Conservation (phyloP, 2,797 vertebrate genomes). For the Bucorvus abyssinicus region DNA sequence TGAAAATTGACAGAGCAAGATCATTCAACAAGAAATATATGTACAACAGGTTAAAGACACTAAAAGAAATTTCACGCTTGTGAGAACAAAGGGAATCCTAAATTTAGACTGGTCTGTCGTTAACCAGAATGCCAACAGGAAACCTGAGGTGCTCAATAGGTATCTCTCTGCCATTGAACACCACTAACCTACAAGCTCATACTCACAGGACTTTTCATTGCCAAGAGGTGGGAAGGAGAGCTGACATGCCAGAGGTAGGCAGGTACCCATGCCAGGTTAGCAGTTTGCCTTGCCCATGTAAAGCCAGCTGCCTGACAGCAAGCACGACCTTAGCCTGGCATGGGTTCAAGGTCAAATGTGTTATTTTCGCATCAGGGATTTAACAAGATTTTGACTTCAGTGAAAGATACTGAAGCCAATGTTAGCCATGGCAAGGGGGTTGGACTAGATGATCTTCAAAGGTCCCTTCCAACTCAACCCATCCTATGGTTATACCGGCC, state of each 20-base stretch:
- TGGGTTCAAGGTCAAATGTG: not conserved
- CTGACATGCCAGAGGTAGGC: not conserved
- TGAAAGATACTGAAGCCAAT: not conserved
- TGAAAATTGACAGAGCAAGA: not conserved
- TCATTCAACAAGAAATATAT: not conserved
- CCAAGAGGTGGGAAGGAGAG: not conserved
- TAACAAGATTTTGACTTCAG: not conserved
- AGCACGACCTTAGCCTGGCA: not conserved
- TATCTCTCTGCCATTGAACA: not conserved
- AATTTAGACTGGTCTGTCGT: not conserved
- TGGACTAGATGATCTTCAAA: not conserved
- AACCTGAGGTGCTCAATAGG: not conserved
- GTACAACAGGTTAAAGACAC: not conserved
- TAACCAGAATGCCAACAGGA: not conserved
- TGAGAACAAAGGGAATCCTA: not conserved
- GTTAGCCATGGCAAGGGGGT: not conserved
- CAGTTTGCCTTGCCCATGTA: not conserved
- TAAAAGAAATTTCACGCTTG: accelerated
- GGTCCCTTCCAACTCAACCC: not conserved
- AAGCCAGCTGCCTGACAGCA: not conserved
- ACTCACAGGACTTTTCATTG: accelerated
- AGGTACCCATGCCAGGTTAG: not conserved
- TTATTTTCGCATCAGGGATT: not conserved
- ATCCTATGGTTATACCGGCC: not conserved
- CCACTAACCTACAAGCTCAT: not conserved